These are phyloP conservation scores for Mastomys coucha DNA, from an alignment of 2,113 vertebrate genomes.

Conservation along the genomic window DNA sequence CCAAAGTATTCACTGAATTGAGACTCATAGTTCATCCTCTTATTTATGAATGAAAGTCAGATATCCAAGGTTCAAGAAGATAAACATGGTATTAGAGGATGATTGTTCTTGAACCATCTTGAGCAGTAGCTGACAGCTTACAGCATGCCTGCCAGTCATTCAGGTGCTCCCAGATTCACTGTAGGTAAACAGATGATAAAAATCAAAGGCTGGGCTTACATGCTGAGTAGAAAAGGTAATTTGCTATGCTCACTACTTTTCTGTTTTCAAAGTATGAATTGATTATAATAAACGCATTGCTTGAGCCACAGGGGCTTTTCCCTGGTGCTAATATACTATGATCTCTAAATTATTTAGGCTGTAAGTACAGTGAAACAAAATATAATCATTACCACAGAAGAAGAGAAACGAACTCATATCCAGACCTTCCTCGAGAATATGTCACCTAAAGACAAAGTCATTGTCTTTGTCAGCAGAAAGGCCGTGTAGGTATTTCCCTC, in stretches of 20 bases:
- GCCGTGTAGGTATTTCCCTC: constrained; percentile 88
- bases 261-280: not conserved
- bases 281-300: not conserved
- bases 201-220: not conserved
- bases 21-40: not conserved
- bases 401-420: constrained; percentile 93
- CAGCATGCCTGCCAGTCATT: not conserved
- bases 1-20: constrained; percentile 1
- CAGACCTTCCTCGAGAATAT: constrained; percentile 92
- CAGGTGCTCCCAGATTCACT: not conserved
- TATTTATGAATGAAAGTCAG: not conserved
- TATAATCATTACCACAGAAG: constrained; percentile 91
- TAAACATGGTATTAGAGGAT: not conserved
- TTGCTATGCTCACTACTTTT: not conserved
- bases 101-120: not conserved
- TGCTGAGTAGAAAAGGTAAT: constrained; percentile 3
- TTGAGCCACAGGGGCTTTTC: not conserved
- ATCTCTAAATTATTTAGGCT: constrained; percentile 87
- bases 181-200: not conserved
- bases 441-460: constrained; percentile 93
- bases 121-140: not conserved
- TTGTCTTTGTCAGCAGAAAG: constrained; percentile 97
- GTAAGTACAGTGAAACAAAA: constrained; percentile 94
- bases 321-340: constrained; percentile 21
- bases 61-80: not conserved